Conservation (phyloP, 2,888 invertebrate genomes). For the Drosophila meridiana region DNA sequence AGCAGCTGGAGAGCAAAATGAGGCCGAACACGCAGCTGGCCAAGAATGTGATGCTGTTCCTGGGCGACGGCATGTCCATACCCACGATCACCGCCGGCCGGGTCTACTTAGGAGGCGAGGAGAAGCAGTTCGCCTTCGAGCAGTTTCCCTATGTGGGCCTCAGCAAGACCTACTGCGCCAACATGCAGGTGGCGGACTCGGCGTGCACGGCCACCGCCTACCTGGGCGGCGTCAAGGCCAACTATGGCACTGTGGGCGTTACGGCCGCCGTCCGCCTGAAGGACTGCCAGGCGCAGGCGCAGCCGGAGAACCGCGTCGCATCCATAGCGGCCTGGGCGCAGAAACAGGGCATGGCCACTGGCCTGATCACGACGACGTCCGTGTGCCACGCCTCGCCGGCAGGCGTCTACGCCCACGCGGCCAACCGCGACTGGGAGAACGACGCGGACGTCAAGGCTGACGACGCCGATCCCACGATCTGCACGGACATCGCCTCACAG, state of each 20-base stretch:
- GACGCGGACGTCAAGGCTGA: conserved; percentile 87
- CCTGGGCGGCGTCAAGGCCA: conserved; percentile 91
- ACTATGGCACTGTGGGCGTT: conserved; percentile 91
- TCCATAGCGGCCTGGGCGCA: conserved; percentile 91
- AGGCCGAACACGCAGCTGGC: conserved; percentile 84
- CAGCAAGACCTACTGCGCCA: conserved; percentile 93
- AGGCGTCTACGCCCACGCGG: conserved; percentile 90
- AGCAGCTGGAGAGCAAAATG: conserved; percentile 82
- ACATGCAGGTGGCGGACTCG: conserved; percentile 93
- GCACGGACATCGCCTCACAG: conserved; percentile 91
- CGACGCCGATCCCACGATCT: conserved; percentile 86
- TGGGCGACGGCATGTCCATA: conserved; percentile 95
- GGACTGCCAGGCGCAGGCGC: conserved; percentile 88
- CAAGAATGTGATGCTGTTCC: conserved; percentile 89
- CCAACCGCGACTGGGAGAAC: conserved; percentile 90
- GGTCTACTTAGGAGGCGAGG: conserved; percentile 92
- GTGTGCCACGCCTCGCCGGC: conserved; percentile 93
- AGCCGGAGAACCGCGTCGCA: conserved; percentile 87
- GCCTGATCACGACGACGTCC: conserved; percentile 91
- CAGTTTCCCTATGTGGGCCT: conserved; percentile 91
- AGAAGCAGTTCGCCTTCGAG: conserved; percentile 90
- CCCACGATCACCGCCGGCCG: conserved; percentile 92
- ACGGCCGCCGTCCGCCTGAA: conserved; percentile 88
- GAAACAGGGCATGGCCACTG: conserved; percentile 87
- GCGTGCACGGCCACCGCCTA: conserved; percentile 94